A percentile compares a stretch with the other conserved stretches of the same genome.
These are phyloP conservation scores for Theonella swinhoei DNA, from an alignment of 37 sponge, comb jelly and placozoan genomes.

Conservation along the genomic window DNA sequence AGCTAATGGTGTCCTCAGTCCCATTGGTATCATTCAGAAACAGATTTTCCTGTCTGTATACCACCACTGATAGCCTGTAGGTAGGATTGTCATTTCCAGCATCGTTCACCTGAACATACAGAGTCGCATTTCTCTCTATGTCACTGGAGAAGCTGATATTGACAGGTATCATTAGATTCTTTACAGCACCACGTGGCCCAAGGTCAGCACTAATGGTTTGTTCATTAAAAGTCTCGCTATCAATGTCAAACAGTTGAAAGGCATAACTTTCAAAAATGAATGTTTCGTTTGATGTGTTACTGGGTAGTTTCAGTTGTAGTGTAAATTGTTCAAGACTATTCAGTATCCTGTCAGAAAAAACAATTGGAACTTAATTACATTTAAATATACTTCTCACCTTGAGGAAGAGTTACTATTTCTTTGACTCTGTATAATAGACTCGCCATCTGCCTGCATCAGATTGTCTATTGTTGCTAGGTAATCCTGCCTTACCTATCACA, in stretches of 20 bases:
- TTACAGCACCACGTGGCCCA: not conserved
- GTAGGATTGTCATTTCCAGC: too few relatives aligned
- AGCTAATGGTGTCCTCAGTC: not conserved
- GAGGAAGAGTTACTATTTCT: not conserved
- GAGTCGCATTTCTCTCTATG: not conserved
- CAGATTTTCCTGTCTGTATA: not conserved
- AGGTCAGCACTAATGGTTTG: conserved; percentile 1
- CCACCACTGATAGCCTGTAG: not conserved
- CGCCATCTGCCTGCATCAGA: conserved; percentile 15
- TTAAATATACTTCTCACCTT: too few relatives aligned
- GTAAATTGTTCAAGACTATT: not conserved
- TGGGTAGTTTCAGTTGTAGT: not conserved
- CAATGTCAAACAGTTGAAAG: not conserved
- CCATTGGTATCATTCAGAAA: not conserved
- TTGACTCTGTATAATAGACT: not conserved
- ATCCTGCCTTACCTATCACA: conserved; percentile 26
- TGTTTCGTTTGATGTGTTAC: not conserved
- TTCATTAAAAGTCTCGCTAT: not conserved
- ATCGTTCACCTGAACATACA: not conserved
- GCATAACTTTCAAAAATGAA: not conserved
- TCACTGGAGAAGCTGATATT: not conserved
- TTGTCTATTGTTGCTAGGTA: conserved; percentile 35
- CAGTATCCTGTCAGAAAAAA: not conserved
- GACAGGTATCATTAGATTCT: not conserved
- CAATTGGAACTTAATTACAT: not conserved